Percentiles rank a stretch among this genome's conserved stretches.
phyloP scores from a whole-genome alignment of 30 jellyfish, hydroid and myxozoan species.

The Sanderia malayensis region DNA sequence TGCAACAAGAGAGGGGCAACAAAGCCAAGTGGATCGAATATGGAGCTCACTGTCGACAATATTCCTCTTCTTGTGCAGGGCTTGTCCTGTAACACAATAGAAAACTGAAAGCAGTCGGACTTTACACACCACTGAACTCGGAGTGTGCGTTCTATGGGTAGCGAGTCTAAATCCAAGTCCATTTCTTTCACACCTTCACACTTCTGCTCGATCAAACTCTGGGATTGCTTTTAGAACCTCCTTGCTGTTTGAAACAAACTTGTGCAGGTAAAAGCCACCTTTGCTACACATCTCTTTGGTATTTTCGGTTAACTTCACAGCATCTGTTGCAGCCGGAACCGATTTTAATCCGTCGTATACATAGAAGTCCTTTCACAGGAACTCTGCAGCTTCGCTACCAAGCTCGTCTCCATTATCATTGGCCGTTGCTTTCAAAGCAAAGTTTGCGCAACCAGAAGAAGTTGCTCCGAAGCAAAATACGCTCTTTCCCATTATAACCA shows the following conservation, averaged over 20 bases:
- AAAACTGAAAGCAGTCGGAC: slow-evolving; percentile 26
- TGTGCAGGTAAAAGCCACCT: slow-evolving; percentile 34
- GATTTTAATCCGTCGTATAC: slow-evolving; percentile 29
- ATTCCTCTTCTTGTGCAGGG: slow-evolving; percentile 33
- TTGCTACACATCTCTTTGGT: slow-evolving; percentile 37
- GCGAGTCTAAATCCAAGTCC: slow-evolving; percentile 10
- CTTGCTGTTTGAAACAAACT: slow-evolving; percentile 20
- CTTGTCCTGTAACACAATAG: slow-evolving; percentile 3
- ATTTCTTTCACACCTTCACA: slow-evolving; percentile 9
- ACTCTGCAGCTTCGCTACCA: slow-evolving; percentile 21
- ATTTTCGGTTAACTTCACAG: not conserved
- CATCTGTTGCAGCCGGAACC: slow-evolving; percentile 2
- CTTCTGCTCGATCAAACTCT: slow-evolving; percentile 3
- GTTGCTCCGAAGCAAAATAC: too few species aligned
- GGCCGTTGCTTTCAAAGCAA: slow-evolving; percentile 33
- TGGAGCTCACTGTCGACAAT: slow-evolving; percentile 21
- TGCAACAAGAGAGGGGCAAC: slow-evolving; percentile 17
- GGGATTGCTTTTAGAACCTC: slow-evolving; percentile 27
- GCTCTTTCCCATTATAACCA: too few species aligned
- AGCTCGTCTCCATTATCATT: slow-evolving; percentile 1
- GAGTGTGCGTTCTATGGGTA: slow-evolving; percentile 35
- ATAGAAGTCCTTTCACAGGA: slow-evolving; percentile 20
- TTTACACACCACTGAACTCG: slow-evolving; percentile 51
- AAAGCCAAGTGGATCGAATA: slow-evolving; percentile 34
- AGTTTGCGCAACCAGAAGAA: slow-evolving; percentile 18